Conservation (phyloP, 2,888 invertebrate species). For the Sminthurinus aureus region DNA sequence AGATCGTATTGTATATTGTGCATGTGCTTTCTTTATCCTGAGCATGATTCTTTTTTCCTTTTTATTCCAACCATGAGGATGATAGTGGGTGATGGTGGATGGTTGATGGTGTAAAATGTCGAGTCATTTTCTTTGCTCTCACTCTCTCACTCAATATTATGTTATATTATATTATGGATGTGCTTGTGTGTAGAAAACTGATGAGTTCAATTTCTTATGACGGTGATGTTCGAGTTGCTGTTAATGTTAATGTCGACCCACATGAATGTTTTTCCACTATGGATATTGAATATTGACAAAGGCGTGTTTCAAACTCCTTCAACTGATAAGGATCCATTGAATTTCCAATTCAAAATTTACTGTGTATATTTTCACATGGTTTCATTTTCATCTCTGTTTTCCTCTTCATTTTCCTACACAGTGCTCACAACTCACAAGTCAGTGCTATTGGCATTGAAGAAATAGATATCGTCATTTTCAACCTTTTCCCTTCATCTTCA, state of each 20-base stretch:
- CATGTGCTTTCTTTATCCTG: background rate
- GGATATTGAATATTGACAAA: conserved; percentile 11
- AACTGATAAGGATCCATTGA: conserved; percentile 17
- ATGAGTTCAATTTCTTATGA: no score
- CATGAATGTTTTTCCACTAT: conserved; percentile 1
- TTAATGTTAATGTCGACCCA: background rate
- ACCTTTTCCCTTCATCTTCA: background rate
- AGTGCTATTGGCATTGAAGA: background rate
- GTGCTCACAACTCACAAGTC: no score
- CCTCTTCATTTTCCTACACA: no score
- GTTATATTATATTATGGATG: background rate
- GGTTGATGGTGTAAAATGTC: conserved; percentile 1
- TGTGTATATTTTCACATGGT: background rate
- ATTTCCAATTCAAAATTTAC: background rate
- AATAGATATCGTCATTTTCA: conserved; percentile 1
- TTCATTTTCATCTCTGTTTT: conserved; percentile 2
- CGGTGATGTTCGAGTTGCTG: background rate
- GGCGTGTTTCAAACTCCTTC: conserved; percentile 15
- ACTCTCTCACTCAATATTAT: background rate
- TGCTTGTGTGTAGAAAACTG: background rate
- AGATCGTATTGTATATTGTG: background rate
- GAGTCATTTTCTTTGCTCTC: conserved; percentile 27
- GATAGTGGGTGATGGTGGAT: no score
- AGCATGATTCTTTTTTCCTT: background rate
- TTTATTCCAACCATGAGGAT: background rate